Conservation (phyloP, 2,888 invertebrate species). For the Nemoura dubitans region DNA sequence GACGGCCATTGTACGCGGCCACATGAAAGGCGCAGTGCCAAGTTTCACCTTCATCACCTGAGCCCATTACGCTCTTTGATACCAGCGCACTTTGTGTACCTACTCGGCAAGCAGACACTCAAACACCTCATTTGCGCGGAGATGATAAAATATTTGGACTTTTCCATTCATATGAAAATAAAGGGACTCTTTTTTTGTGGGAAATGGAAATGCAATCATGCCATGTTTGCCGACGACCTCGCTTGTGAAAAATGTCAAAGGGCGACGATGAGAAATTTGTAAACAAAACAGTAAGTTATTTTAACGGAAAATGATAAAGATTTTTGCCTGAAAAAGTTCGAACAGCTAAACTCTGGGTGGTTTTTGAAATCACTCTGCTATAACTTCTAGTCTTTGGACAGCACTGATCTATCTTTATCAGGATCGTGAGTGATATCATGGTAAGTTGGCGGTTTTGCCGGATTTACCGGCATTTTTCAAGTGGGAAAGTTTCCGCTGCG, state of each 20-base stretch:
- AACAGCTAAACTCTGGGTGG: neutral
- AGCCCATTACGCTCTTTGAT: neutral
- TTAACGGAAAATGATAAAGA: slow-evolving; percentile 23
- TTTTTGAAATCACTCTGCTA: slow-evolving; percentile 20
- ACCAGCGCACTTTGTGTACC: neutral
- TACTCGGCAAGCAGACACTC: neutral
- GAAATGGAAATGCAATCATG: neutral
- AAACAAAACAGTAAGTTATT: neutral
- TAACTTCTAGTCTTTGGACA: slow-evolving; percentile 29
- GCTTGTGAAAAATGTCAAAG: neutral
- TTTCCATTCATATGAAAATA: neutral
- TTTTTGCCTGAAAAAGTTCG: neutral
- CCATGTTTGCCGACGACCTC: neutral
- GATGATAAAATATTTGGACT: neutral
- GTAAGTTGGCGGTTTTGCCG: slow-evolving; percentile 34
- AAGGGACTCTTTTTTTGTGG: neutral
- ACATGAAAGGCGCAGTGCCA: neutral
- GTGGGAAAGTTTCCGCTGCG: slow-evolving; percentile 25
- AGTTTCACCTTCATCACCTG: neutral
- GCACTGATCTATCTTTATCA: slow-evolving; percentile 23
- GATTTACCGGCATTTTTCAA: slow-evolving; percentile 34
- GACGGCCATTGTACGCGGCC: neutral
- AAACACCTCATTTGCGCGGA: neutral
- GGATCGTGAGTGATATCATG: slow-evolving; percentile 31
- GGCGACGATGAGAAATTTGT: neutral